These are phyloP conservation scores for Drosophila bifasciata DNA, from an alignment of 1,140 invertebrate species.

Conservation along the genomic window DNA sequence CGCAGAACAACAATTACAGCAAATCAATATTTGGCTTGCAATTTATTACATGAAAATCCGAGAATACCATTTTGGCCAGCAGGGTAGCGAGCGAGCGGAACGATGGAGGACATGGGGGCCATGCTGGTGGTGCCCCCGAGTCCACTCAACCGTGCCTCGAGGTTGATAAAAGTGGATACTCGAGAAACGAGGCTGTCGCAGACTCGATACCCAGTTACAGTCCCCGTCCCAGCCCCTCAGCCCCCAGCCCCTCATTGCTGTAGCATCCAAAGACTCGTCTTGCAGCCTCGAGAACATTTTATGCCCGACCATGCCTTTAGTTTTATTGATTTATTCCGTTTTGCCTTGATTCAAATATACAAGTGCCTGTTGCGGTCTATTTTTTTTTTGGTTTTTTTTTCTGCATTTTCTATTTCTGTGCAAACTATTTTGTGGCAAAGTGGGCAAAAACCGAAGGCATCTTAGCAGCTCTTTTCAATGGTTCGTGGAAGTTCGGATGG, in stretches of 20 bases:
- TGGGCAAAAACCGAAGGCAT: not conserved
- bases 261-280: conserved; percentile 8
- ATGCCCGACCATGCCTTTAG: conserved; percentile 59
- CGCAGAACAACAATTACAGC: conserved; percentile 49
- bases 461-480: too few species aligned
- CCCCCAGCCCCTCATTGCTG: conserved; percentile 2
- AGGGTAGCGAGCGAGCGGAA: not conserved
- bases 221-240: not conserved
- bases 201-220: not conserved
- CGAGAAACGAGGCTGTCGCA: conserved; percentile 48
- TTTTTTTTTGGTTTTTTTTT: conserved; percentile 10
- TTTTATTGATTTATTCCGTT: conserved; percentile 68
- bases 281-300: conserved; percentile 46
- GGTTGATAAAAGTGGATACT: conserved; percentile 45
- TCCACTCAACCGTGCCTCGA: conserved; percentile 28
- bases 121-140: not conserved
- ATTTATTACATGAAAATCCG: conserved; percentile 44
- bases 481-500: not conserved
- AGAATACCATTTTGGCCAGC: conserved; percentile 26
- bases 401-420: conserved; percentile 21
- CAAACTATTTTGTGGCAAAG: conserved; percentile 39
- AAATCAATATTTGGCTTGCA: conserved; percentile 74
- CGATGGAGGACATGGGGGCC: not conserved
- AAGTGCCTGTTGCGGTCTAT: conserved; percentile 47
- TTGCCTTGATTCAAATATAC: conserved; percentile 23